A percentile compares a stretch with the other conserved stretches of the same genome.
Evolutionary conservation across 2,888 invertebrate genomes (phyloP).

Genomic region (Trichogramma dendrolimi): DNA sequence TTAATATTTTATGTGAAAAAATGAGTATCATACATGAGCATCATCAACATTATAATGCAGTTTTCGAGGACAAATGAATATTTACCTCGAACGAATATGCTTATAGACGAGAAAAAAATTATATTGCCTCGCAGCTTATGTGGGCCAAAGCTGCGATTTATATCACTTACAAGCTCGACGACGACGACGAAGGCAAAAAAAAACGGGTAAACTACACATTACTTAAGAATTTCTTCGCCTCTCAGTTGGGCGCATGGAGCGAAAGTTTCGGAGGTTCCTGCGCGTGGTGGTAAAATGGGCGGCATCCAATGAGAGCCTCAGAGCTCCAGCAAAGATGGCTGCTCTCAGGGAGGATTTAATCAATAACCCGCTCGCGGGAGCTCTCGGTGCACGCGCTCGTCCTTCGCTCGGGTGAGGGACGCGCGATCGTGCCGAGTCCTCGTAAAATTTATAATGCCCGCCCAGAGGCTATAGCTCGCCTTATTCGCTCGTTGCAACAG

Average conservation of each 20-base stretch:
- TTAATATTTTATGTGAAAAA: no score
- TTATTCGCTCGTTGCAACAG: not conserved
- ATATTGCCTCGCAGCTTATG: no score
- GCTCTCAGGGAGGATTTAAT: slow-evolving; percentile 50
- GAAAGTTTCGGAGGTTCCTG: not conserved
- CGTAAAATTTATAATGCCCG: not conserved
- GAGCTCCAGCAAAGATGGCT: slow-evolving; percentile 47
- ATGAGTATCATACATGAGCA: no score
- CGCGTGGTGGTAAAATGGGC: slow-evolving; percentile 49
- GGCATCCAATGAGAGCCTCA: slow-evolving; percentile 46
- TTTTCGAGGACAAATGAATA: no score
- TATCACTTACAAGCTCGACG: no score
- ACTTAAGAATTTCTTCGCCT: not conserved
- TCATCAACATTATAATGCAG: no score
- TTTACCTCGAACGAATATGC: no score
- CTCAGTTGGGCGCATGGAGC: not conserved
- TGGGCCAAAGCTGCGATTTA: no score
- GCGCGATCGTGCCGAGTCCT: not conserved
- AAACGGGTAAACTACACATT: not conserved
- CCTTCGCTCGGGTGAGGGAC: slow-evolving; percentile 39
- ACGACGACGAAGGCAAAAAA: not conserved
- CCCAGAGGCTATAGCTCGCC: not conserved
- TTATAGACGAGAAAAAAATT: no score
- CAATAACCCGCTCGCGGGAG: slow-evolving; percentile 44
- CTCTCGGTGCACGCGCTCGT: slow-evolving; percentile 32